A percentile compares a stretch with the other conserved stretches of the same genome.
phyloP scores from a whole-genome alignment of 2,797 vertebrate species.

The Petrocephalus sullivani region DNA sequence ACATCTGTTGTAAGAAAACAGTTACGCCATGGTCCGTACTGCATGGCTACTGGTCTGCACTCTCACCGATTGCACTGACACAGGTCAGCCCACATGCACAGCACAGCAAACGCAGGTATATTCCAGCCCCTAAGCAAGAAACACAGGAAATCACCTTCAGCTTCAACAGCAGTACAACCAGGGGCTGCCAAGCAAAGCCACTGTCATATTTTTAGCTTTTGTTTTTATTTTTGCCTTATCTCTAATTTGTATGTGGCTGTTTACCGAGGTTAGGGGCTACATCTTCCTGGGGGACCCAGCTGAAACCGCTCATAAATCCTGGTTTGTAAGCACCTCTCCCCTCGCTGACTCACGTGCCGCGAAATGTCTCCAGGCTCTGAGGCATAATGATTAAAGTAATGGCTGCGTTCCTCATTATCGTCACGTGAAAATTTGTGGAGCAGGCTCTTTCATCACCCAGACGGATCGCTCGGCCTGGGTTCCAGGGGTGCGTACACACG shows the following conservation, averaged over 20 bases:
- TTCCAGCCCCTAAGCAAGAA: background rate
- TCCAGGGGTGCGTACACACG: background rate
- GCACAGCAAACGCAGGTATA: background rate
- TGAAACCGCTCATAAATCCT: background rate
- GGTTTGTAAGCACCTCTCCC: background rate
- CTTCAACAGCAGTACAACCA: background rate
- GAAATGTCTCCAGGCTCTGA: background rate
- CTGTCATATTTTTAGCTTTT: background rate
- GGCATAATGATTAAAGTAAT: slow-evolving; percentile 2
- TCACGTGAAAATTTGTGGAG: background rate
- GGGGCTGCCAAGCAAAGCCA: background rate
- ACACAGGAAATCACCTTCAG: background rate
- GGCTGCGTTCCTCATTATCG: background rate
- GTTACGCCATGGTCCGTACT: too few species aligned
- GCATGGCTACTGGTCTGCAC: too few species aligned
- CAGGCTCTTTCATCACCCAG: background rate
- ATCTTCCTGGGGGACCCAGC: background rate
- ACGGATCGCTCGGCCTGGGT: background rate
- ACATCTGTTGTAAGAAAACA: too few species aligned
- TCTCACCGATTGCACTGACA: background rate
- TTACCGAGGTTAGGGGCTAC: background rate
- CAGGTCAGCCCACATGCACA: background rate
- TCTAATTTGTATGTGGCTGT: background rate
- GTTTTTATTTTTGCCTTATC: background rate
- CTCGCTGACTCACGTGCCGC: background rate